These are phyloP conservation scores for Platichthys stellatus DNA, from an alignment of 2,113 vertebrate species.

Conservation along the genomic window DNA sequence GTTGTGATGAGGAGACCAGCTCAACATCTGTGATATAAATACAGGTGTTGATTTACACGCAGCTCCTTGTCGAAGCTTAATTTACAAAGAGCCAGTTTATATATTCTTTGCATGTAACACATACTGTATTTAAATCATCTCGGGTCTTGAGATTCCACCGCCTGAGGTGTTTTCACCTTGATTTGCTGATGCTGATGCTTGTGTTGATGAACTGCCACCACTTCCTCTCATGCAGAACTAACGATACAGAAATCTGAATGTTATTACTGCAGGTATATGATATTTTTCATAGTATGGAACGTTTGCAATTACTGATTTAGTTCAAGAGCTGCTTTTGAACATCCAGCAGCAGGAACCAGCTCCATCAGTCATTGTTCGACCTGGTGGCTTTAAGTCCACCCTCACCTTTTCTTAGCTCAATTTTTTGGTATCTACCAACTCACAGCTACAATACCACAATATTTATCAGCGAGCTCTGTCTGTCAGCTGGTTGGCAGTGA, in stretches of 20 bases:
- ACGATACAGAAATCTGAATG: not conserved
- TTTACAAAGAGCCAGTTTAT: conserved; percentile 1
- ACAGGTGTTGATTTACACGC: not conserved
- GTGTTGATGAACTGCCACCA: not conserved
- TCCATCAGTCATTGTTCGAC: not conserved
- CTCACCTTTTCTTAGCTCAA: conserved; percentile 1
- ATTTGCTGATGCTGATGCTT: too few species aligned
- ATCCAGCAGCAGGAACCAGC: too few species aligned
- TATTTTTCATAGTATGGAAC: too few species aligned
- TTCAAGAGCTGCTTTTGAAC: too few species aligned
- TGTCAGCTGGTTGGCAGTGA: not conserved
- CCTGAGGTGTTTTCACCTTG: too few species aligned
- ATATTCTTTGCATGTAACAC: not conserved
- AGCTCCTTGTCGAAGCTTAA: not conserved
- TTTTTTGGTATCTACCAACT: conserved; percentile 6
- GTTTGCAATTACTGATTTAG: too few species aligned
- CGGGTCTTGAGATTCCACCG: too few species aligned
- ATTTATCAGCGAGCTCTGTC: not conserved
- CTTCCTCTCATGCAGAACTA: not conserved
- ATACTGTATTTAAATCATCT: not conserved
- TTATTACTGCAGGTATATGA: not conserved
- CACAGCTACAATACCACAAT: not conserved
- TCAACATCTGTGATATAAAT: conserved; percentile 26
- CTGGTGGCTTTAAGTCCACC: not conserved
- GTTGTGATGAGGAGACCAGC: conserved; percentile 17